Evolutionary conservation across 2,888 invertebrate genomes (phyloP), one percentile per base, ranked within the genome.

Genomic region (Drosophila prostipennis): DNA sequence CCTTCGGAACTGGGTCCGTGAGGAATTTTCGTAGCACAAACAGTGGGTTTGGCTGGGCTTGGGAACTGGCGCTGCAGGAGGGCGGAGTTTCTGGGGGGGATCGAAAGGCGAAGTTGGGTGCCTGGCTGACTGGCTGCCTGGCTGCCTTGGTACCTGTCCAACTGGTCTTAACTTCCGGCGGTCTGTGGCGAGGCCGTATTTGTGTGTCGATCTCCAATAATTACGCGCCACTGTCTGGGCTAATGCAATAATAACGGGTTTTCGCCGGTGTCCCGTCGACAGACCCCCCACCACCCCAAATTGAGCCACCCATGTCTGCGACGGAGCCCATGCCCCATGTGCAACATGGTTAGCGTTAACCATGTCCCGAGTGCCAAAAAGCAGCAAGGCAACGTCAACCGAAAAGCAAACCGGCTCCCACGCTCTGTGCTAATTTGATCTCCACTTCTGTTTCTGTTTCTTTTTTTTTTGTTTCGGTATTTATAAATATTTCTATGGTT

Each of bases 381-480:
- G 29, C 56, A 32, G 39, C 57, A 11, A 58, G 36, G 52, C 53
- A 51, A 32, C 36, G 51, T 36, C 52, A 54, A 56, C 53, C 49
- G 55, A 49, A 40, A 54, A 54, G 67, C 75, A 79, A 85, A 88
- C 78, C 76, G 75, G 78, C 89, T 89, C 89, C 89, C 90, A 89
- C 89, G 89, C 89, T 84, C 76, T 90, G 89, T 89, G 89, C 89
- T 90, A 90, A 89, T 90, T 89, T 90, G 78, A 77, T 77, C 76
- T 83, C 72, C 83, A 87, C 80, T 87, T 87, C 71, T 68, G 73
- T 71, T 63, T 54, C 37, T 52, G 36, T 11, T 16, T 11, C 40
- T n/a, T n/a, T 5, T 7, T 63, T 37, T 43, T 53, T n/a, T 43
- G 63, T 69, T 53, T 72, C 71, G 76, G 54, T 79, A 80, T 85